phyloP scores from a whole-genome alignment of 1,140 invertebrate genomes.

The Drosophila mayri region DNA sequence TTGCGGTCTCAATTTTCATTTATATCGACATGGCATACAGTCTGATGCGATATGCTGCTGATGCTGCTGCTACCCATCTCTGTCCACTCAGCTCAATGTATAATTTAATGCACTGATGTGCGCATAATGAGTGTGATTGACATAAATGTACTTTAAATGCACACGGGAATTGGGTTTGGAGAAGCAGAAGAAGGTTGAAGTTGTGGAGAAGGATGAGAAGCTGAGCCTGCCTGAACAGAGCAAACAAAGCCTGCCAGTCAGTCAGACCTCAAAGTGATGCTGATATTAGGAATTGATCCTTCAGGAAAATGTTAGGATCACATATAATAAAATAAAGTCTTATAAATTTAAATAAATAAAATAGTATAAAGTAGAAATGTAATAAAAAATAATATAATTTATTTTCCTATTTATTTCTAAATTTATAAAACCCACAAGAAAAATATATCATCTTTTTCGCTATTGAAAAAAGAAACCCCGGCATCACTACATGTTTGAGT shows the following conservation, averaged over 20 bases:
- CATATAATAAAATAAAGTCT: too few relatives aligned
- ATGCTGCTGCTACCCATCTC: constrained; percentile 1
- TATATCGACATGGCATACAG: constrained; percentile 41
- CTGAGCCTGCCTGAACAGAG: neutral
- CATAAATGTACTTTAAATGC: constrained; percentile 82
- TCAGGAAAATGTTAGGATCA: too few relatives aligned
- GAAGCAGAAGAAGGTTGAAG: neutral
- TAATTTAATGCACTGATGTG: constrained; percentile 81
- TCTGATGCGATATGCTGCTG: constrained; percentile 16
- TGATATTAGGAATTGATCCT: neutral
- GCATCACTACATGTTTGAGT: constrained; percentile 27
- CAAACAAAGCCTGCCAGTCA: constrained; percentile 5
- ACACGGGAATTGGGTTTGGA: constrained; percentile 48
- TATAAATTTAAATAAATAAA: too few relatives aligned
- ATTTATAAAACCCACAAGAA: neutral
- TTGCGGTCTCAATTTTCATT: constrained; percentile 59
- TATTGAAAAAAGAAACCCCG: neutral
- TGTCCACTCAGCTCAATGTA: constrained; percentile 26
- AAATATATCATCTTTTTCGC: neutral
- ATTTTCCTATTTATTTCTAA: neutral
- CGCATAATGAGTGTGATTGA: constrained; percentile 81
- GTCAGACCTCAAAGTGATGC: constrained; percentile 6
- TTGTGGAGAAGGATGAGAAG: neutral
- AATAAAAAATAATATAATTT: too few relatives aligned
- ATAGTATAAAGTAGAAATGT: too few relatives aligned